Conservation (phyloP, 2,797 vertebrate genomes). For the Myotis findleyi region DNA sequence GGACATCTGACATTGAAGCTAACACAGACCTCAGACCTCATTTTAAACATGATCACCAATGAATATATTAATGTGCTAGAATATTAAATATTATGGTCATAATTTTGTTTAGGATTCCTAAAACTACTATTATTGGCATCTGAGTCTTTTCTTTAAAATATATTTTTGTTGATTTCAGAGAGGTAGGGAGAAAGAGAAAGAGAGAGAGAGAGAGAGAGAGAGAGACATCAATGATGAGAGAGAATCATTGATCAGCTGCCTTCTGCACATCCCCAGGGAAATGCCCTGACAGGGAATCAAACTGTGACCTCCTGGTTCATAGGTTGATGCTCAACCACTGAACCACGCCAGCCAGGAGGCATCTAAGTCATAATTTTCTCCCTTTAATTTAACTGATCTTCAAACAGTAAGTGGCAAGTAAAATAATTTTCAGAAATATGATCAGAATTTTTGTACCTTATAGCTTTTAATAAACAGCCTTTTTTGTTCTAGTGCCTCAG, state of each 20-base stretch:
- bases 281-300: too few relatives aligned
- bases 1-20: background rate
- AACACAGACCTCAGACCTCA: background rate
- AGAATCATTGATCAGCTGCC: too few relatives aligned
- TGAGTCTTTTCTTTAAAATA: background rate
- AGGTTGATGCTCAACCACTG: too few relatives aligned
- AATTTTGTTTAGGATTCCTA: slow-evolving; percentile 17
- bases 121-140: slow-evolving; percentile 17
- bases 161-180: too few relatives aligned
- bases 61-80: background rate
- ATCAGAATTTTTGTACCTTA: slow-evolving; percentile 73
- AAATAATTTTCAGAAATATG: slow-evolving; percentile 71
- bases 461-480: slow-evolving; percentile 81
- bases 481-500: slow-evolving; percentile 73
- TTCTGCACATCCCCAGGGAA: too few relatives aligned
- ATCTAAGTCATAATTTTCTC: slow-evolving; percentile 38
- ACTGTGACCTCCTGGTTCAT: too few relatives aligned
- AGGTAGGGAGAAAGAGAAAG: too few relatives aligned
- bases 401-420: slow-evolving; percentile 64
- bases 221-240: too few relatives aligned
- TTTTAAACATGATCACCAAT: background rate
- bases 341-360: background rate
- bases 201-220: too few relatives aligned
- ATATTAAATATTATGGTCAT: background rate
- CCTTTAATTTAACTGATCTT: slow-evolving; percentile 34